Percentiles rank a stretch among this genome's conserved stretches.
Evolutionary conservation across 2,888 invertebrate species (phyloP).

Genomic region (Rhorus exstirpatorius): DNA sequence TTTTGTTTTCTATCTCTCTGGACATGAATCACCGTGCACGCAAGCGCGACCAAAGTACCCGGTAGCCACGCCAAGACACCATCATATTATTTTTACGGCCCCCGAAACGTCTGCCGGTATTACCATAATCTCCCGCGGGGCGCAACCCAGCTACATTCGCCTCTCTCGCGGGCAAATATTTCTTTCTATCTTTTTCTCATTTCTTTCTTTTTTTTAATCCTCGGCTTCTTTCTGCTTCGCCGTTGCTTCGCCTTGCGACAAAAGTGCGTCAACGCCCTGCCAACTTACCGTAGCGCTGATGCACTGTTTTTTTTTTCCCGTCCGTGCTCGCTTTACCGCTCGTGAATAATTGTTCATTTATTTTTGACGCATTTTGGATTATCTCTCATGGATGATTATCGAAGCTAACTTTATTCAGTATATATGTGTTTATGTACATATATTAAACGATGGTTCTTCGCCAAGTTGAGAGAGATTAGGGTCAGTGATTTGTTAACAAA

Average conservation of each 20-base stretch:
- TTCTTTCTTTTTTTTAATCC: constrained; percentile 47
- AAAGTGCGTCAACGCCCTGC: constrained; percentile 72
- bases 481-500: too few species aligned
- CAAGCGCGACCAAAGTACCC: constrained; percentile 80
- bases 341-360: too few species aligned
- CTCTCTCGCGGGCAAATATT: constrained; percentile 54
- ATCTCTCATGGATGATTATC: too few species aligned
- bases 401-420: too few species aligned
- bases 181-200: constrained; percentile 40
- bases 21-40: constrained; percentile 81
- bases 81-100: constrained; percentile 83
- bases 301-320: constrained; percentile 2
- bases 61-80: constrained; percentile 81
- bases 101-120: constrained; percentile 83
- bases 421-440: too few species aligned
- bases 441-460: too few species aligned
- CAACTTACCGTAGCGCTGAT: constrained; percentile 56
- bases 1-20: constrained; percentile 69
- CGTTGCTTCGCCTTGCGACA: constrained; percentile 34
- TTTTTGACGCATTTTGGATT: too few species aligned
- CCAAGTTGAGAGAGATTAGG: too few species aligned
- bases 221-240: constrained; percentile 37
- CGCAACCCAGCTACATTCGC: constrained; percentile 66
- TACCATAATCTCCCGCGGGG: constrained; percentile 82
- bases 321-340: not conserved